Evolutionary conservation across 2,797 vertebrate genomes (phyloP).

Genomic region (Agapornis canus): DNA sequence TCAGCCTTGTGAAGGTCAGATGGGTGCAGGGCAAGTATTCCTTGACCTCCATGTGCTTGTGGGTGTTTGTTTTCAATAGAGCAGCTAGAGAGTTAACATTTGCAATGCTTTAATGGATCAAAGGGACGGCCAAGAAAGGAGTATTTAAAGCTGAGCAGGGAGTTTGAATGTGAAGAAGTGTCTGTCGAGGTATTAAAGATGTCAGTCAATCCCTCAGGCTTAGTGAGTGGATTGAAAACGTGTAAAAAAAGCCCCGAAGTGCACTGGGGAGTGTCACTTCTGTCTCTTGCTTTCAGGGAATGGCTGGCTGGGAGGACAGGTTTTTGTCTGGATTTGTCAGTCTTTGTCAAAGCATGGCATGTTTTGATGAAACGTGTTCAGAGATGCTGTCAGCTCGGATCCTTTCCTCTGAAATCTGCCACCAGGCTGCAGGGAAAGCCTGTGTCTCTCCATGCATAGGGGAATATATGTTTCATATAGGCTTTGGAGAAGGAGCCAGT

Average conservation of each 20-base stretch:
- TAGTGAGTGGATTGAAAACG: neutral
- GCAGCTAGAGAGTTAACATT: neutral
- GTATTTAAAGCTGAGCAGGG: constrained; percentile 14
- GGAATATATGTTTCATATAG: neutral
- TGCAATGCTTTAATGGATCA: neutral
- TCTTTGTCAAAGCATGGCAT: constrained; percentile 47
- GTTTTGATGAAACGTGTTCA: constrained; percentile 16
- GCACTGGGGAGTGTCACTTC: neutral
- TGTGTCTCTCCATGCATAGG: rapidly evolving
- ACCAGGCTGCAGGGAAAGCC: neutral
- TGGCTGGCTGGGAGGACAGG: constrained; percentile 55
- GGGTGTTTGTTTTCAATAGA: neutral
- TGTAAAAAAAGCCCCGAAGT: neutral
- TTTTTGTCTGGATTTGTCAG: constrained; percentile 27
- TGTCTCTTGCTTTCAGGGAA: constrained; percentile 40
- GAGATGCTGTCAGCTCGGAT: constrained; percentile 15
- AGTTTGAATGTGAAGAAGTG: neutral
- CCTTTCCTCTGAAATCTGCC: neutral
- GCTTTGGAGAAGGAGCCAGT: rapidly evolving
- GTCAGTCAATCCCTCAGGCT: constrained; percentile 27
- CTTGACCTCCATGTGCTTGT: neutral
- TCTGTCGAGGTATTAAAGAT: constrained; percentile 15
- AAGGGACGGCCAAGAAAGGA: neutral
- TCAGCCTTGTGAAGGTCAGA: neutral
- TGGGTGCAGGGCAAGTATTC: neutral